These are phyloP conservation scores for Zapornia atra DNA, from an alignment of 2,113 vertebrate genomes.

Conservation along the genomic window DNA sequence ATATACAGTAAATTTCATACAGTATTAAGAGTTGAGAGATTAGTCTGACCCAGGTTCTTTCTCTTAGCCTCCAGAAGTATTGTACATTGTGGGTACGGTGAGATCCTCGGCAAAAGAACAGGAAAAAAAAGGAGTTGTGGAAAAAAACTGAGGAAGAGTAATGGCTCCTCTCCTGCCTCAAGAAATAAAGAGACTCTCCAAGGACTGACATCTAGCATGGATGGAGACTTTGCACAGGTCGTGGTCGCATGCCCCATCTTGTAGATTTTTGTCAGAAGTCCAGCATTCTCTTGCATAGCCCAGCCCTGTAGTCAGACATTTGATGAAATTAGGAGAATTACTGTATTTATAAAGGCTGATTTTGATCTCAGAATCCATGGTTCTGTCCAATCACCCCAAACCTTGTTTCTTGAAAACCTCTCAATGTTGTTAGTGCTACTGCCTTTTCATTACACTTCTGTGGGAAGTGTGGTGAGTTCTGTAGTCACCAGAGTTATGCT, in stretches of 20 bases:
- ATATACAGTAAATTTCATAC: background rate
- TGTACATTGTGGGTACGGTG: background rate
- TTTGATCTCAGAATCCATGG: background rate
- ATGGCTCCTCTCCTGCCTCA: background rate
- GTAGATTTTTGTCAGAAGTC: background rate
- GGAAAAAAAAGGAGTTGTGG: background rate
- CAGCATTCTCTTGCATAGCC: background rate
- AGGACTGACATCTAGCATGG: background rate
- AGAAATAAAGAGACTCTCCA: background rate
- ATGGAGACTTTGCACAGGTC: background rate
- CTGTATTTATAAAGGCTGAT: background rate
- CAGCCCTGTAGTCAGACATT: background rate
- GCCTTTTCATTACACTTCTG: background rate
- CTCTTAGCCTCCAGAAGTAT: accelerated
- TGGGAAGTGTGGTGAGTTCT: too few species aligned
- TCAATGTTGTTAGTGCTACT: background rate
- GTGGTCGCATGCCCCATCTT: accelerated
- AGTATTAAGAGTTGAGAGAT: background rate
- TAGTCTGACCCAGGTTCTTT: background rate
- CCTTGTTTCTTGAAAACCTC: background rate
- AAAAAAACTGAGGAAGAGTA: background rate
- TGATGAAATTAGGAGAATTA: background rate
- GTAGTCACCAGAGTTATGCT: background rate
- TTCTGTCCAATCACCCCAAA: background rate
- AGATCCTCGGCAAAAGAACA: background rate